These are phyloP conservation scores for Vanessa cardui DNA, from an alignment of 2,888 invertebrate species.

Conservation along the genomic window DNA sequence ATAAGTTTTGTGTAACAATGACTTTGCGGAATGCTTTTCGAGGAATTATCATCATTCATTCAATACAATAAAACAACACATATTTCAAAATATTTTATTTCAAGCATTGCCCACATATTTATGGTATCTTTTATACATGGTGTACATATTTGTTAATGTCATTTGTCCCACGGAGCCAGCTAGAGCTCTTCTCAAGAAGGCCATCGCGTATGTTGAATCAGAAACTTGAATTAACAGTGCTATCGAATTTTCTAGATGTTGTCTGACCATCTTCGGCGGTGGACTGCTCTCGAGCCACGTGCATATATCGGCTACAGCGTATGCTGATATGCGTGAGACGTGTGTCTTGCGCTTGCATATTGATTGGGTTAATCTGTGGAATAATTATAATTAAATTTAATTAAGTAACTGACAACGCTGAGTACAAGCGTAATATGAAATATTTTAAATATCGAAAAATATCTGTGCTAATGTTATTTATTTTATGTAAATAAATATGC, in stretches of 20 bases:
- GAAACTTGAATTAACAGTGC: conserved; percentile 65
- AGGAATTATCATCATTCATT: background rate
- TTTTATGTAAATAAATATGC: too few relatives aligned
- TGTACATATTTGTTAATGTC: conserved; percentile 70
- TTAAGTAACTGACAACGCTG: too few relatives aligned
- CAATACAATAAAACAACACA: background rate
- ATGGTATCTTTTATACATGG: conserved; percentile 75
- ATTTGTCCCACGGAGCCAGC: conserved; percentile 66
- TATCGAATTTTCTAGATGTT: conserved; percentile 71
- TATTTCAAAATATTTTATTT: conserved; percentile 24
- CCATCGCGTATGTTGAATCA: conserved; percentile 65
- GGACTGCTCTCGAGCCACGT: conserved; percentile 59
- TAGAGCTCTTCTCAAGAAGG: conserved; percentile 67
- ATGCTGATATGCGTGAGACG: conserved; percentile 70
- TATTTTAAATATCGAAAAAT: too few relatives aligned
- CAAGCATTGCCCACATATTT: conserved; percentile 76
- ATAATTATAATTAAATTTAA: too few relatives aligned
- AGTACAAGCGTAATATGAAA: too few relatives aligned
- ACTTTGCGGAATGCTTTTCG: too few relatives aligned
- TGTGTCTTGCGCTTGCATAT: conserved; percentile 72
- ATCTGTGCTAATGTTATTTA: too few relatives aligned
- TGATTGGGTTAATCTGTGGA: conserved; percentile 70
- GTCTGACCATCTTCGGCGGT: conserved; percentile 62
- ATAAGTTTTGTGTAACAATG: too few relatives aligned
- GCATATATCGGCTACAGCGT: conserved; percentile 72